Evolutionary conservation across 2,113 vertebrate species (phyloP), one percentile per base, ranked within the genome.

Genomic region (Vanacampus margaritifer): DNA sequence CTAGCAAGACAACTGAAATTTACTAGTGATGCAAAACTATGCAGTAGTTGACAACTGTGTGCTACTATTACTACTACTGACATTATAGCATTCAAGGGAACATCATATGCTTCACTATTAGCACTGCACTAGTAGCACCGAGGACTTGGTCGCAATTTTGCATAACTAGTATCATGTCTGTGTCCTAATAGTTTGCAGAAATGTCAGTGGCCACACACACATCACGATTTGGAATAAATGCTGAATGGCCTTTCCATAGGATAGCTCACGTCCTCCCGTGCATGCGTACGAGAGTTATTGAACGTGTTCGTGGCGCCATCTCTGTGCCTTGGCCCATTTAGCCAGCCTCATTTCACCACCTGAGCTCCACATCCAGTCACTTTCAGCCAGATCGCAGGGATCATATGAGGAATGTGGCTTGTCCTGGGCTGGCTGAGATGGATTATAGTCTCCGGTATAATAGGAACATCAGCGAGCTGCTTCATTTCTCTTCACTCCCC

Each of bases 321-420:
- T 64, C 77, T 54, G 0, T 75, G 80, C 36, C 65, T 68, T 86
- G 87, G 84, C 87, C 89, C 85, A 89, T 85, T 90, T 90, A 84
- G 74, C 78, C 84, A 87, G 83, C 88, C 87, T 86, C 83, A 74
- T 86, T 88, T 80, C 78, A 82, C 79, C 84, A 88, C 83, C 88
- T 89, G 85, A 88, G 88, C 84, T 89, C 88, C 83, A 87, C 78
- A 88, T 89, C 79, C 79, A 84, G 79, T 82, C 75, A 73, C 77
- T 76, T 85, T 84, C 73, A 78, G 75, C 78, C 75, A 67, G 86
- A 84, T 82, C 78, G 80, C 57, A 76, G 56, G 71, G 70, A 78
- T 87, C 76, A 66, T 75, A 69, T 81, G 80, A 87, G 85, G 76
- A 85, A 84, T 86, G 85, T 82, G 84, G 85, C 77, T 79, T 88